Percentiles rank a stretch among this genome's conserved stretches.
Evolutionary conservation across 2,113 vertebrate genomes (phyloP).

Genomic region (Rhinogobius similis): DNA sequence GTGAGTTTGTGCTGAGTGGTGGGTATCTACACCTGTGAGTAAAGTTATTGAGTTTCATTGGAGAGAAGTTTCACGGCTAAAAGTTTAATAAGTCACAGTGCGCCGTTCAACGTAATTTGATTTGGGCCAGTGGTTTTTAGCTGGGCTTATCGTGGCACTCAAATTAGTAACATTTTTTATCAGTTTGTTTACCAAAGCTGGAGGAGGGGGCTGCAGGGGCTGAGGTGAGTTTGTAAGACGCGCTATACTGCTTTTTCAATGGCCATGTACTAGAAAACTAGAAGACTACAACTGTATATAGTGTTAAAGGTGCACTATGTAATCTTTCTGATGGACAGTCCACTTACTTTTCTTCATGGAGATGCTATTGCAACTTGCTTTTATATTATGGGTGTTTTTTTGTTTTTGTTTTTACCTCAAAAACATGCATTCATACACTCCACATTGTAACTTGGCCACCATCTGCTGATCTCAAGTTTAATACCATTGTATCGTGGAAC

Average conservation of each 20-base stretch:
- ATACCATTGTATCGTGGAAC: too few relatives aligned
- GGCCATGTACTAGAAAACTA: neutral
- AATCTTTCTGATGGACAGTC: too few relatives aligned
- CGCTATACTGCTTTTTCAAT: neutral
- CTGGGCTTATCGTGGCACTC: neutral
- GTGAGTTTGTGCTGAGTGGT: conserved; percentile 9
- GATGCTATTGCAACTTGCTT: too few relatives aligned
- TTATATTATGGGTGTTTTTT: too few relatives aligned
- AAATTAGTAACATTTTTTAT: conserved; percentile 4
- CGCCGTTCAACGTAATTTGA: neutral
- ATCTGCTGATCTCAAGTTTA: too few relatives aligned
- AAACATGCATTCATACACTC: too few relatives aligned
- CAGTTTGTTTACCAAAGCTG: neutral
- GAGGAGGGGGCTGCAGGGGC: neutral
- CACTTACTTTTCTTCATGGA: too few relatives aligned
- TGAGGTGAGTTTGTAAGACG: neutral
- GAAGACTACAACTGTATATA: too few relatives aligned
- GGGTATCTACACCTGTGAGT: neutral
- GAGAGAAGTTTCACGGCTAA: neutral
- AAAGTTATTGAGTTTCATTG: neutral
- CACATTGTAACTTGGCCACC: too few relatives aligned
- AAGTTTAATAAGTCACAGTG: conserved; percentile 4
- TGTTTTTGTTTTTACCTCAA: too few relatives aligned
- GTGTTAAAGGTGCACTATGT: too few relatives aligned
- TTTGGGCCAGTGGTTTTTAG: conserved; percentile 1